Evolutionary conservation across 2,113 vertebrate species (phyloP).

Genomic region (Dromiciops gliroides): DNA sequence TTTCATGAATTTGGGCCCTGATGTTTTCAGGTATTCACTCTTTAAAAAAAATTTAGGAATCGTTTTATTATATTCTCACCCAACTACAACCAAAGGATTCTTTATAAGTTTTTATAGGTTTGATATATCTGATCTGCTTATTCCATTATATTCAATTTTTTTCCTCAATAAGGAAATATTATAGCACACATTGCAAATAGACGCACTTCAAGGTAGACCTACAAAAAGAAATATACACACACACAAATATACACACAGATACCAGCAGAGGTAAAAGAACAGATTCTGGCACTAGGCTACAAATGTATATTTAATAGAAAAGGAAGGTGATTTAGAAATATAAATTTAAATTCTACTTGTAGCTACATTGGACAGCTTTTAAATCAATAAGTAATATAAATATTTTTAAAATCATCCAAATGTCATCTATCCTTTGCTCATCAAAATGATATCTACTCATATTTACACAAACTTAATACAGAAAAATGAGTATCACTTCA

Average conservation of each 20-base stretch:
- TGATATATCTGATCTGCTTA: constrained; percentile 23
- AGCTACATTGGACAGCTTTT: not conserved
- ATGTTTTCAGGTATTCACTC: constrained; percentile 57
- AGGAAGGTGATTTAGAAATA: not conserved
- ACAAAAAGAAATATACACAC: constrained; percentile 38
- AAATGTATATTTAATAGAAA: constrained; percentile 11
- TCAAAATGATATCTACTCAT: constrained; percentile 36
- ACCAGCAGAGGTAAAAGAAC: constrained; percentile 43
- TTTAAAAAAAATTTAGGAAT: constrained; percentile 63
- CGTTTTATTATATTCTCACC: constrained; percentile 65
- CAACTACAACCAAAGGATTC: constrained; percentile 60
- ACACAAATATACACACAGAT: constrained; percentile 1
- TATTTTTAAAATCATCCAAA: not conserved
- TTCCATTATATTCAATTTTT: not conserved
- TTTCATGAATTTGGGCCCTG: constrained; percentile 58
- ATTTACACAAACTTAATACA: constrained; percentile 1
- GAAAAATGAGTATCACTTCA: not conserved
- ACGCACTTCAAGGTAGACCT: constrained; percentile 18
- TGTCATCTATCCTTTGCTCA: constrained; percentile 19
- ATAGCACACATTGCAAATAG: constrained; percentile 15
- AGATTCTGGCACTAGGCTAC: not conserved
- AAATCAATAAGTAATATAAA: not conserved
- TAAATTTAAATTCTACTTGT: not conserved
- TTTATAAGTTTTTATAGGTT: constrained; percentile 24
- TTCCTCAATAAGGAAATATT: constrained; percentile 39